Evolutionary conservation across 2,113 vertebrate genomes (phyloP).

Genomic region (Lycaon pictus): DNA sequence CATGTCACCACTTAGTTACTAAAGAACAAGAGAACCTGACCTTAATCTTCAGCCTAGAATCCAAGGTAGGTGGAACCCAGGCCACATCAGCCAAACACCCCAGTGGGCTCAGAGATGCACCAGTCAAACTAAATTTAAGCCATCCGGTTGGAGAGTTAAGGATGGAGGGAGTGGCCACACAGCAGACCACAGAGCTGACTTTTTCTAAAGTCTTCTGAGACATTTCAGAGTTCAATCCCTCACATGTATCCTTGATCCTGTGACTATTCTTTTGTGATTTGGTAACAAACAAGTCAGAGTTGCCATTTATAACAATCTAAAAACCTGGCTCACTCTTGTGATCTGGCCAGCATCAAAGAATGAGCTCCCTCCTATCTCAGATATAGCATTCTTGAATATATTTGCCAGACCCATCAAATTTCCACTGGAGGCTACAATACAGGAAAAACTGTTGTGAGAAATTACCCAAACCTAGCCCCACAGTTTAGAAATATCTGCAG

Average conservation of each 20-base stretch:
- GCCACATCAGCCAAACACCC: neutral
- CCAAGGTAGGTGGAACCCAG: neutral
- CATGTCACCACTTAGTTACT: neutral
- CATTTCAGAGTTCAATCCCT: neutral
- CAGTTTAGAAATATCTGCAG: neutral
- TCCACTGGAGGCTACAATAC: neutral
- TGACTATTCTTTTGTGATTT: neutral
- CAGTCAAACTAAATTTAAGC: neutral
- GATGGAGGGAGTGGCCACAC: accelerated
- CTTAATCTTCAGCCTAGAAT: neutral
- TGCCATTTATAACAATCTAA: neutral
- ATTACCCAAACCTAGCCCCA: neutral
- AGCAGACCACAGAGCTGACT: neutral
- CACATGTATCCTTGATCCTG: neutral
- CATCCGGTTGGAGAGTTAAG: neutral
- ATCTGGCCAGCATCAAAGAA: neutral
- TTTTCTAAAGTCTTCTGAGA: neutral
- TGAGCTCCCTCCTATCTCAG: neutral
- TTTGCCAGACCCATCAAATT: neutral
- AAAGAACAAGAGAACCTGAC: neutral
- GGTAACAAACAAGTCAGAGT: neutral
- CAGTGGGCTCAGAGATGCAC: neutral
- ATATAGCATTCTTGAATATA: neutral
- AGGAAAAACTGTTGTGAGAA: neutral
- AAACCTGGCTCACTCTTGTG: neutral